Evolutionary conservation across 2,113 vertebrate genomes (phyloP), one percentile per base, ranked within the genome.

Genomic region (Peromyscus californicus): DNA sequence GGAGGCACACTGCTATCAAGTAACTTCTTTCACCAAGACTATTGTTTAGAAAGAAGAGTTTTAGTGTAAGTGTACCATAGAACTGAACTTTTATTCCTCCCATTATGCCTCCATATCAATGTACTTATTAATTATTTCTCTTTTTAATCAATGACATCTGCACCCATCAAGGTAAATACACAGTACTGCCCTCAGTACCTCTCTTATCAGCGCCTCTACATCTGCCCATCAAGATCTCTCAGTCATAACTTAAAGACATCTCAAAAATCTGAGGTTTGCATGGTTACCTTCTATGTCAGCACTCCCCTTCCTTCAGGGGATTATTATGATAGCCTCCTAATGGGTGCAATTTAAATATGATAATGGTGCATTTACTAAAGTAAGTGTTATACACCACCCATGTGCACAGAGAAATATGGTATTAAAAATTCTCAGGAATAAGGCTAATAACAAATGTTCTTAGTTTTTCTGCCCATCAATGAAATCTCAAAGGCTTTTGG

Each of bases 391-490:
- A 79, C 42, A 76, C 89, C 21, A 82, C 5, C 0, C 74, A 31
- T 82, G 92, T 51, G 22, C 26, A 88, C 74, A 51, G 4, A 13
- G 36, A 90, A 96, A 74, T 90, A 65, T 51, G 74, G 10, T 80
- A 94, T 89, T 26, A 90, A 97, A 72, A 48, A n/a, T 69, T 90
- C 8, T 95, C 19, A 57, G 48, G 45, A 84, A 54, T 75, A 86
- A 96, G 59, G 45, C 31, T 90, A 94, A 65, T 76, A 76, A 87
- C 19, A 94, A 31, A 74, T 86, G 10, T 79, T 93, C n/a, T 85
- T 90, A 1, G 24, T 36, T 39, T 90, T 91, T 89, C 86, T 51
- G 36, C 17, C 51, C 42, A 85, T 85, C 92, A 94, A 65, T 72
- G 88, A 95, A 92, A 76, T 7, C 21, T 94, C 22, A 93, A 42